Base-by-base conservation (phyloP, 2,797 vertebrate species). In the Propithecus deckenii region DNA sequence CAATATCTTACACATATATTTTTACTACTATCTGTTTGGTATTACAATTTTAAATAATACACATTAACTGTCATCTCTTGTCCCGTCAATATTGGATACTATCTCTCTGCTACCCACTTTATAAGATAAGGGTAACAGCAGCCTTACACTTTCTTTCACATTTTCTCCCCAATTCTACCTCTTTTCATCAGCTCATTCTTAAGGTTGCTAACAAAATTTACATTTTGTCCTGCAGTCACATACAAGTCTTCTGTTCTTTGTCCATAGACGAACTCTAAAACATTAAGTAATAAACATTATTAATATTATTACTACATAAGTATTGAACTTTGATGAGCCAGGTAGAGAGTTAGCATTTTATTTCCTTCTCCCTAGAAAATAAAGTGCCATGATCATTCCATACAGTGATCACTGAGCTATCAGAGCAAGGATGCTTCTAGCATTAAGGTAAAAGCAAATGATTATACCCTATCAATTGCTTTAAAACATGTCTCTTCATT, bases 41-140 rank as follows among this genome's bases (percentile, higher is more conserved):
- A 83, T 96, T 95, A 48, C 20, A 67, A 88, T n/a, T 95, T 86
- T 76, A 95, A 94, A 81, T 89, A 88, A 67, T 86, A 67, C 32
- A 72, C 18, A 78, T 52, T 86, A 92, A 41, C 81, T 78, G 12
- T 67, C 18, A 92, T 79, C 38, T 89, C 43, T 85, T 83, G 7
- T 91, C 35, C 48, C 94, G n/a, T 41, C 52, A 71, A 67, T 12
- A 83, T 48, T 86, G 86, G 57, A 72, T 41, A 95, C n/a, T 46
- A 76, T 84, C 48, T 20, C 67, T 89, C 57, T 55, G 78, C 3
- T 86, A 57, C 11, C 14, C 57, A 35, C 22, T 84, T 92, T 63
- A 83, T 86, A 86, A 89, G 43, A 67, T 71, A 94, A 86, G 52
- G 52, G 76, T 87, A 86, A 81, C 43, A 28, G 41, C n/a, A 86